Base-by-base conservation (phyloP, 64 coral and sea anemone species). In the Cladopsammia gracilis region DNA sequence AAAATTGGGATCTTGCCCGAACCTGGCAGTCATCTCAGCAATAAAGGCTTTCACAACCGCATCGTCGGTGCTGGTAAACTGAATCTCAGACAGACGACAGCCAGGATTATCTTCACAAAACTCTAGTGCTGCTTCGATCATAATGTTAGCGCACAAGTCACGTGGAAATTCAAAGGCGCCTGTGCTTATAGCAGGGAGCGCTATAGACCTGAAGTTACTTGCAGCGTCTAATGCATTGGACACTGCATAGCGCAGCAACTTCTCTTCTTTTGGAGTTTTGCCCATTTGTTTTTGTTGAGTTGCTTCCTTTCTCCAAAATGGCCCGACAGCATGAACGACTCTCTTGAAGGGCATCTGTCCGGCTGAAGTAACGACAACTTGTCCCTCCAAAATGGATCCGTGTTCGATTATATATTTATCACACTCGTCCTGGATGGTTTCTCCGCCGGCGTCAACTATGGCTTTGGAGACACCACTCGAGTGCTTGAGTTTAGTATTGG, bases 291-390 rank as follows among this genome's bases (percentile, higher is more conserved):
- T 86, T 48, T 74, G n/a, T n/a, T 23, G 18, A 11, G 62, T 14
- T 65, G 90, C 66, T 69, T 64, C 46, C 4, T 78, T 12, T 19
- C 44, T 46, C 95, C 95, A 96, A 9, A 8, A 64, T 3, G 95
- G 95, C 25, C 95, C 86, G 2, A 96, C 90, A 1, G 90, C 86
- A 68, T 96, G 95, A 68, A 96, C 68, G 48, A 96, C 71, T 43
- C 72, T 51, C 15, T 71, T 84, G 53, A 91, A 96, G 62, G 95
- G 90, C 16, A 96, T 22, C 5, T 67, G 85, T 23, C 95, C 95
- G 0, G 85, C 77, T 34, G 56, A 44, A 5, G 90, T 88, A 44
- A 20, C 62, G 19, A 86, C 77, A 60, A 92, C 86, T 9, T 93
- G 58, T 18, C 90, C 95, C 6, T 75, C 58, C 64, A 71, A 71